Evolutionary conservation across 2,888 invertebrate species (phyloP).

Genomic region (Amphipoea lucens): DNA sequence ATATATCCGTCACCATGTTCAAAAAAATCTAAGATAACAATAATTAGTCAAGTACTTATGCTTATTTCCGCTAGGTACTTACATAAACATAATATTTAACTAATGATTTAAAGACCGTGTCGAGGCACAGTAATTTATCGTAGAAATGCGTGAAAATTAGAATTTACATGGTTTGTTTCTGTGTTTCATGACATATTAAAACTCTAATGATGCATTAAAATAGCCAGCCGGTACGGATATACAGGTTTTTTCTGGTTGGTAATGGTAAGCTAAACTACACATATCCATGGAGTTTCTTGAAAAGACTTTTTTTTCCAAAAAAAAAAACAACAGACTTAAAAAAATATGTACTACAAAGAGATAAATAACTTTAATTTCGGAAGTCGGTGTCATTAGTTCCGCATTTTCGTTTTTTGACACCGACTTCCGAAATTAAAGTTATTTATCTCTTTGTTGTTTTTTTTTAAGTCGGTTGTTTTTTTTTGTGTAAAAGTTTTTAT

Average conservation of each 20-base stretch:
- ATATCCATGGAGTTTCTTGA: not conserved
- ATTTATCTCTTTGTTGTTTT: too few species aligned
- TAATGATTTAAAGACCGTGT: conserved; percentile 27
- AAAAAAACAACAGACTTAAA: too few species aligned
- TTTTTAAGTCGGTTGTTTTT: too few species aligned
- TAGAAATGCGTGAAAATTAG: conserved; percentile 24
- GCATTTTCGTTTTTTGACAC: too few species aligned
- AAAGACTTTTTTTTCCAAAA: too few species aligned
- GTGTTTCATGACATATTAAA: conserved; percentile 1
- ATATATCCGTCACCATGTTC: conserved; percentile 10
- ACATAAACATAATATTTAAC: conserved; percentile 9
- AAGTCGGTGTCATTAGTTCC: too few species aligned
- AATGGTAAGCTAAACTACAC: not conserved
- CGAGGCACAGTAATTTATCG: conserved; percentile 1
- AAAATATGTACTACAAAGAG: too few species aligned
- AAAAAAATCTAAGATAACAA: conserved; percentile 10
- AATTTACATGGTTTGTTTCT: conserved; percentile 6
- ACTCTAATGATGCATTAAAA: conserved; percentile 3
- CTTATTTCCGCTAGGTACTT: not conserved
- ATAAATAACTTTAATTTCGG: too few species aligned
- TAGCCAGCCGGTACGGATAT: not conserved
- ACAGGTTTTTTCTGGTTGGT: not conserved
- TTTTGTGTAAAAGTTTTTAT: too few species aligned
- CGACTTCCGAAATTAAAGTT: too few species aligned
- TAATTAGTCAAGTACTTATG: conserved; percentile 6